phyloP scores from a whole-genome alignment of 2,113 vertebrate genomes.

The Alectura lathami region DNA sequence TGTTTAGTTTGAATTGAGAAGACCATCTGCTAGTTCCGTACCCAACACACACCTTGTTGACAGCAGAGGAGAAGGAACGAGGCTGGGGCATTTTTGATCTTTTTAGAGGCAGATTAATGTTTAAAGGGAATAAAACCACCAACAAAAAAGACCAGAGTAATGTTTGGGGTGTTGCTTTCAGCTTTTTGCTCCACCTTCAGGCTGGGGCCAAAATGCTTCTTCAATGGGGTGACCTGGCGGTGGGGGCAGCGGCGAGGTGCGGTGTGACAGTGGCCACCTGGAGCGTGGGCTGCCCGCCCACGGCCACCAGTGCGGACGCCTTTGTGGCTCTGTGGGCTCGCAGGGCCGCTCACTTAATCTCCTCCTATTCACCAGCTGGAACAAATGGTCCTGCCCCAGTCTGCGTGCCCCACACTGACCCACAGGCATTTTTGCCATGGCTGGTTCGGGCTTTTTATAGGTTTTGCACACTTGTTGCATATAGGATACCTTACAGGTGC shows the following conservation, averaged over 20 bases:
- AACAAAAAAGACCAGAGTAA: neutral
- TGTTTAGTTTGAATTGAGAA: neutral
- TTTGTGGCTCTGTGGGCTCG: neutral
- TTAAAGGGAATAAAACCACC: neutral
- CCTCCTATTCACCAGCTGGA: slow-evolving; percentile 40
- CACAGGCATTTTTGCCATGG: slow-evolving; percentile 4
- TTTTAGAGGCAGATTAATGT: neutral
- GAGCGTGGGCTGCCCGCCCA: neutral
- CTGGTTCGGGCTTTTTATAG: slow-evolving; percentile 45
- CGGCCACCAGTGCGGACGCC: neutral
- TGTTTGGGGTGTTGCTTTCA: neutral
- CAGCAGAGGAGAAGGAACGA: neutral
- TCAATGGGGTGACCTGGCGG: neutral
- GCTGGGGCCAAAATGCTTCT: neutral
- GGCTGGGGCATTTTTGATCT: neutral
- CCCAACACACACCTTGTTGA: neutral
- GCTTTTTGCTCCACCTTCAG: neutral
- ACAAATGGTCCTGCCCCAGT: slow-evolving; percentile 44
- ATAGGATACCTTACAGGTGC: slow-evolving; percentile 34
- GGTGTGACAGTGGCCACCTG: neutral
- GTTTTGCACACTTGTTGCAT: slow-evolving; percentile 46
- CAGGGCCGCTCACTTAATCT: neutral
- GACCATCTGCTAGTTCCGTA: neutral
- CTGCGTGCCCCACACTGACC: neutral
- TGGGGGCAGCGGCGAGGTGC: neutral